Evolutionary conservation across 2,888 invertebrate species (phyloP), one percentile per base, ranked within the genome.

Genomic region (Mimachlamys varia): DNA sequence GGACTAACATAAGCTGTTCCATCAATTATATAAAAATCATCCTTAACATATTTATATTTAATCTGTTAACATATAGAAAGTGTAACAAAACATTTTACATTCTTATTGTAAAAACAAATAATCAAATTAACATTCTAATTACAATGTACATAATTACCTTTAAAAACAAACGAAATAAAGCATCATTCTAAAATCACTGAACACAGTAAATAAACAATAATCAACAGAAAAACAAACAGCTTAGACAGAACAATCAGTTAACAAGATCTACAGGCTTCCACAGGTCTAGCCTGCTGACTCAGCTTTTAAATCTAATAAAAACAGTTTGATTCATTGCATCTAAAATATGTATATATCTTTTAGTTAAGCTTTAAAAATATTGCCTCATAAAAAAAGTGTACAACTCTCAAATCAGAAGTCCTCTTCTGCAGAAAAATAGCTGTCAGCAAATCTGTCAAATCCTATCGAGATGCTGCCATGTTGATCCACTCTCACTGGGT

Each of bases 391-490:
- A 76, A 13, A 27, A 76, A 55, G 10, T 88, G 89, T 87, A 91
- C 88, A 53, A 89, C 88, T 55, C 10, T 7, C n/a, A 15, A 76
- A 76, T 76, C 33, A 76, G 27, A 76, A 76, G 0, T 76, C 76
- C 27, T 90, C 90, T 19, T 93, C 93, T 27, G 90, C 89, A 50
- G 91, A 90, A 91, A 95, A 95, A 92, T 94, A 95, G 50, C 91
- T 93, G 17, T 92, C 89, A 88, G 93, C 91, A 89, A 95, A 90
- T 90, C 94, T 92, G 27, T 94, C 94, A 93, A 96, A 96, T 15
- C 96, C 96, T 89, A 96, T 94, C 15, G 88, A 93, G 5, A 96
- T 91, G n/a, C 90, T 88, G 10, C 96, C 96, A 88, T 94, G 93
- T 0, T 93, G 91, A 44, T 92, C 92, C 19, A 96, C 94, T 87